phyloP scores from a whole-genome alignment of 2,888 invertebrate species.

The Sepioteuthis lessoniana region DNA sequence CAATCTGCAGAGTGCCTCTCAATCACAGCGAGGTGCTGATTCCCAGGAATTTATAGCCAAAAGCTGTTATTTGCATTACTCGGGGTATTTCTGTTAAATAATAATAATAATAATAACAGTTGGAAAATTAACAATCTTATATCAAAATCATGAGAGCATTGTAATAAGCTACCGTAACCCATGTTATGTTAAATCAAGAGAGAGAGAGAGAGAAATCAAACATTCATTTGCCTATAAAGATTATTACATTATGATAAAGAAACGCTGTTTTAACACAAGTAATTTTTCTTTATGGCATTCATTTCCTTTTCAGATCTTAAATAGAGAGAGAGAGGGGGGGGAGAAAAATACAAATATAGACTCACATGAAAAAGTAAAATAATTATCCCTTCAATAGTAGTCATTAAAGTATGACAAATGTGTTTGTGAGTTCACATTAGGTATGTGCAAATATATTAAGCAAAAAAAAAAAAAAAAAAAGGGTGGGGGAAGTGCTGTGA shows the following conservation, averaged over 20 bases:
- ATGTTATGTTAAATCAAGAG: too few species aligned
- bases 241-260: not conserved
- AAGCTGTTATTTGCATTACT: slow-evolving; percentile 23
- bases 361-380: too few species aligned
- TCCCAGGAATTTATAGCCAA: slow-evolving; percentile 33
- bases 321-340: too few species aligned
- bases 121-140: not conserved
- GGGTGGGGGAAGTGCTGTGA: too few species aligned
- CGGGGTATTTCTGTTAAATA: not conserved
- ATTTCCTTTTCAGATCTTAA: not conserved
- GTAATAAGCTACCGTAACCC: not conserved
- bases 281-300: not conserved
- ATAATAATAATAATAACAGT: not conserved
- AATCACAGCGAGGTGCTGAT: not conserved
- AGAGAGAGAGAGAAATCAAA: too few species aligned
- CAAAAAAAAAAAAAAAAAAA: too few species aligned
- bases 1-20: slow-evolving; percentile 21
- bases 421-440: too few species aligned
- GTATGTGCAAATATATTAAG: too few species aligned
- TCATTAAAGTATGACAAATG: too few species aligned
- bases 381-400: too few species aligned
- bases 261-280: not conserved
- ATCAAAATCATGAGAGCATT: not conserved
- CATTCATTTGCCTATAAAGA: too few species aligned
- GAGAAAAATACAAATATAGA: too few species aligned